Conservation (phyloP, 2,797 vertebrate species). For the Hippopotamyrus pictus region DNA sequence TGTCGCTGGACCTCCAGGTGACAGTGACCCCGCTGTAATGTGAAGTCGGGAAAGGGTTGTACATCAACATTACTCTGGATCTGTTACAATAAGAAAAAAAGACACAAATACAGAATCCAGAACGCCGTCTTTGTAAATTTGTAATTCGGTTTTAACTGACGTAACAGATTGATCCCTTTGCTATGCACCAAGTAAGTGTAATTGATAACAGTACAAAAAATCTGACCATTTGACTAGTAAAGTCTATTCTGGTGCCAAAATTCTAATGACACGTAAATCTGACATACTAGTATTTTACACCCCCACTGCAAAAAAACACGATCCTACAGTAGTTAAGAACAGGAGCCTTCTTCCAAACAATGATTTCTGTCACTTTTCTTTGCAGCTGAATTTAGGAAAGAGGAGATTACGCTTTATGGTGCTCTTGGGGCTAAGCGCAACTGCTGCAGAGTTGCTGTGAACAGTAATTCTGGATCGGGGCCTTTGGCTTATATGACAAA, state of each 20-base stretch:
- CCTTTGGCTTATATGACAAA: neutral
- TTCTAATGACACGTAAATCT: neutral
- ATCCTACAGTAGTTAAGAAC: neutral
- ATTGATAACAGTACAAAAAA: neutral
- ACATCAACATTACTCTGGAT: neutral
- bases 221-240: neutral
- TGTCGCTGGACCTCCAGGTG: neutral
- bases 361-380: neutral
- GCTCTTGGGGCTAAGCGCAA: neutral
- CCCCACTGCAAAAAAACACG: neutral
- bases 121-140: neutral
- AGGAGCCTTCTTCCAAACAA: neutral
- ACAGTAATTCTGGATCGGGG: neutral
- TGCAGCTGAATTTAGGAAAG: neutral
- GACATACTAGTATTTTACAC: neutral
- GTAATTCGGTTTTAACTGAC: neutral
- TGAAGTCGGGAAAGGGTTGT: neutral
- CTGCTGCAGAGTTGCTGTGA: neutral
- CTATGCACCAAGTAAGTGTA: neutral
- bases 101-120: neutral
- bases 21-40: neutral
- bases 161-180: neutral
- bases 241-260: neutral
- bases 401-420: neutral
- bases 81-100: neutral